Conservation (phyloP, 1,140 invertebrate species). For the Pentalonia nigronervosa region DNA sequence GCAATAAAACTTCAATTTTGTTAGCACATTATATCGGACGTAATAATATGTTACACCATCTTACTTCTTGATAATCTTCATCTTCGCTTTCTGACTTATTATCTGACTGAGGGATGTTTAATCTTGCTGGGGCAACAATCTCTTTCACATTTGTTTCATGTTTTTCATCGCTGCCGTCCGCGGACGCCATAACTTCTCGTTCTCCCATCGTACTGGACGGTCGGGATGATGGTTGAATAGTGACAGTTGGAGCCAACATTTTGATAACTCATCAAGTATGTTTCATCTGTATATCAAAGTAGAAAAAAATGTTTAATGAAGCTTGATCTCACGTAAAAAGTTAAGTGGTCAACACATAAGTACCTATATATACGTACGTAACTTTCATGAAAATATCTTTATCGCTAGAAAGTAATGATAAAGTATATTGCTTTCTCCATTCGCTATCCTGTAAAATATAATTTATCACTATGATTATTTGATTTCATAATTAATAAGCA, state of each 20-base stretch:
- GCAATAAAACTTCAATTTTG: not conserved
- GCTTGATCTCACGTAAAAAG: no score
- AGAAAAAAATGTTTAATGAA: not conserved
- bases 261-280: constrained; percentile 29
- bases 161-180: constrained; percentile 39
- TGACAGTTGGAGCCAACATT: constrained; percentile 57
- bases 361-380: not conserved
- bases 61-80: constrained; percentile 53
- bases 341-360: not conserved
- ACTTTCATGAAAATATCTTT: not conserved
- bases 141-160: constrained; percentile 48
- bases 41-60: not conserved
- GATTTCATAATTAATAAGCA: not conserved
- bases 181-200: not conserved
- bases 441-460: not conserved
- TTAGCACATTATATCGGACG: not conserved
- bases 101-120: constrained; percentile 23
- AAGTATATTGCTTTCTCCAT: not conserved
- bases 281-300: not conserved
- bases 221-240: constrained; percentile 56
- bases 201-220: constrained; percentile 56
- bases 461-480: not conserved
- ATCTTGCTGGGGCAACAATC: constrained; percentile 35
- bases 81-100: constrained; percentile 48
- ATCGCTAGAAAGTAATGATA: not conserved